Conservation (phyloP, 2,113 vertebrate genomes). For the Chaetops frenatus region DNA sequence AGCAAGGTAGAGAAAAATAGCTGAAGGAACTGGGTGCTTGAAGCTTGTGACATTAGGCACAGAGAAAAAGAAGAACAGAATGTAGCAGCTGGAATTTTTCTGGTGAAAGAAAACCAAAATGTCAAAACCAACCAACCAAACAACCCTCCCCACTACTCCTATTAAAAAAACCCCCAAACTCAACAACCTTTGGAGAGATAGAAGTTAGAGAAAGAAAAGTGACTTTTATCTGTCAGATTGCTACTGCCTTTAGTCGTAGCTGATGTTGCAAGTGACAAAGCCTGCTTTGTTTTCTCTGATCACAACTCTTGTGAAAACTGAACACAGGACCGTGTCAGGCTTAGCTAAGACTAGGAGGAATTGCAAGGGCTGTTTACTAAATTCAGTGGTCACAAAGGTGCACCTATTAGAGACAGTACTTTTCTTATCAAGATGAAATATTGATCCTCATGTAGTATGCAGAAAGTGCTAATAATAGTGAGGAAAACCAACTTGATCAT, state of each 20-base stretch:
- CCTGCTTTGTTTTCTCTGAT: background rate
- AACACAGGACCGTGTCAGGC: accelerated
- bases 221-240: background rate
- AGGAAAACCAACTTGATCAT: background rate
- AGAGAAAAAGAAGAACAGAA: background rate
- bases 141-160: background rate
- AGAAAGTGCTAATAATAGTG: background rate
- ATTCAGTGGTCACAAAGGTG: background rate
- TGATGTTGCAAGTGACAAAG: background rate
- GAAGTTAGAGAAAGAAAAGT: background rate
- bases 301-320: background rate
- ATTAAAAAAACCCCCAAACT: background rate
- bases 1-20: background rate
- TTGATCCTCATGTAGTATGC: background rate
- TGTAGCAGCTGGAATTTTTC: background rate
- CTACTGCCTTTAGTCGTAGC: background rate
- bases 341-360: background rate
- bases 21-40: background rate
- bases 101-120: background rate
- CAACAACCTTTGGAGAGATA: background rate
- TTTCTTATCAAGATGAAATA: background rate
- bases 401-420: background rate
- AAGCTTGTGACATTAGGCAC: background rate
- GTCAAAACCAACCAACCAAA: background rate
- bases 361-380: background rate